Evolutionary conservation across 1,140 invertebrate species (phyloP).

Genomic region (Pogonus chalceus): DNA sequence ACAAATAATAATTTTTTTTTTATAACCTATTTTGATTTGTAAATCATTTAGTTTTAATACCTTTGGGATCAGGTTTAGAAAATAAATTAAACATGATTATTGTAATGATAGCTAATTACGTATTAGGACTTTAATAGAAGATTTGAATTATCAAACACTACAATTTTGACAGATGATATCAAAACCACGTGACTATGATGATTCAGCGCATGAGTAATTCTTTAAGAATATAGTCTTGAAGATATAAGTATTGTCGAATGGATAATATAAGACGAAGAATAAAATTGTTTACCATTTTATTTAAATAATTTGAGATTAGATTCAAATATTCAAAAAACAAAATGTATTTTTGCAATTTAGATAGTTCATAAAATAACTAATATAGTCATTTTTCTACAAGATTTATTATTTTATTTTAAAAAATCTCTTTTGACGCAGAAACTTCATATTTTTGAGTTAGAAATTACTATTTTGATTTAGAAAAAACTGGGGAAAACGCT

Average conservation of each 20-base stretch:
- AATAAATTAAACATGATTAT: slow-evolving; percentile 30
- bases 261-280: neutral
- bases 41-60: slow-evolving; percentile 13
- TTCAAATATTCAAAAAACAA: no score
- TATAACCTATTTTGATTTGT: neutral
- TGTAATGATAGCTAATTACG: neutral
- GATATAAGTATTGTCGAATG: neutral
- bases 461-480: no score
- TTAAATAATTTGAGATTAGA: no score
- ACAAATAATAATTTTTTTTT: slow-evolving; percentile 24
- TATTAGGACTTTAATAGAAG: neutral
- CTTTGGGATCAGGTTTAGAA: slow-evolving; percentile 33
- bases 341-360: no score
- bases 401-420: no score
- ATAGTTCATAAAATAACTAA: no score
- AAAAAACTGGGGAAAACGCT: no score
- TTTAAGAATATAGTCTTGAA: neutral
- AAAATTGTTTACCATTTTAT: no score
- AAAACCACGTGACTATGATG: neutral
- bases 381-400: no score
- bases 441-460: no score
- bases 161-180: slow-evolving; percentile 1
- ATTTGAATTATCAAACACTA: neutral
- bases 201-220: neutral
- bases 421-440: no score